Base-by-base conservation (phyloP, 2,888 invertebrate species). In the Nasonia oneida region DNA sequence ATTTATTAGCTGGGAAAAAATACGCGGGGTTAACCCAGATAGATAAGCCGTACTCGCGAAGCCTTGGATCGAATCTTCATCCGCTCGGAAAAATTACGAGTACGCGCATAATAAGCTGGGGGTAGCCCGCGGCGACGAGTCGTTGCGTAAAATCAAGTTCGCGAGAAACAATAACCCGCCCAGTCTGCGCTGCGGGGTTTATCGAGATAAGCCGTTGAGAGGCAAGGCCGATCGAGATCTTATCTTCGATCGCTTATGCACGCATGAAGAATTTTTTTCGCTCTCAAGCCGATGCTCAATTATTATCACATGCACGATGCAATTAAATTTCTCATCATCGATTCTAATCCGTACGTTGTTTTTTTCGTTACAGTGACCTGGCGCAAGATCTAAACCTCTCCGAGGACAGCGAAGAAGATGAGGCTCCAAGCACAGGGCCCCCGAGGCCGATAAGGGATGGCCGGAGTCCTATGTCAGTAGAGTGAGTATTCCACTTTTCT, bases 321-420 rank as follows among this genome's bases (percentile, higher is more conserved):
- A 42, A 42, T 8, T 5, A 74, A 76, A 57, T 10, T 2, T 29
- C 29, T 50, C 5, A 10, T 53, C 73, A n/a, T 61, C 2, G 57
- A n/a, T 61, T 23, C n/a, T 61, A 61, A 23, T 53, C 42, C n/a
- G 47, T 5, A 29, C 5, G 5, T 6, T 71, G 23, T n/a, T 57
- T 78, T 90, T 90, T 90, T 88, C 89, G 89, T 94, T 94, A n/a
- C 93, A 95, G 95, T 81, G 94, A 94, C 90, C 93, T 96, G 88
- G 93, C 94, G 89, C 95, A 96, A 92, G 97, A 97, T 94, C 94
- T 97, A 89, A 95, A 95, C 86, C 93, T 97, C 85, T 97, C 97
- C 29, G 97, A 95, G 88, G 94, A 97, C 92, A 97, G 97, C 91
- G 97, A 97, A 90, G 97, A 97, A 91, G 97, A 97, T 83, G 83